These are phyloP conservation scores for Channa argus DNA, from an alignment of 2,113 vertebrate genomes.

Conservation along the genomic window DNA sequence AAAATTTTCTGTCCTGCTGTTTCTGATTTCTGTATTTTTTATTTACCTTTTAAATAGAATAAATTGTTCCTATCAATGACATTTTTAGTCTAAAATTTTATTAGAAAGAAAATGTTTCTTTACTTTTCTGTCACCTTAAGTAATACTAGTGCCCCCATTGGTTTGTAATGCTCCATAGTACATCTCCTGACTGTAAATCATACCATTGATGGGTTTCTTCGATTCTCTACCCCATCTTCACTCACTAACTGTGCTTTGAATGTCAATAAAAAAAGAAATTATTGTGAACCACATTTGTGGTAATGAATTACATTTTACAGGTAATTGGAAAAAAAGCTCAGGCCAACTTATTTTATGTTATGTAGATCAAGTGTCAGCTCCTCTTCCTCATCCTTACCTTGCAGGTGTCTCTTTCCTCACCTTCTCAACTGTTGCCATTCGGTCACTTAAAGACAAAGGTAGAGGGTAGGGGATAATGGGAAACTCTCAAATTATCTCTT, in stretches of 20 bases:
- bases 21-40: background rate
- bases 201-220: background rate
- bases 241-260: conserved; percentile 29
- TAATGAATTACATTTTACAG: conserved; percentile 20
- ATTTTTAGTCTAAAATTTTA: background rate
- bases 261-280: conserved; percentile 9
- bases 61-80: background rate
- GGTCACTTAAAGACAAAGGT: conserved; percentile 61
- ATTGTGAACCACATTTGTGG: background rate
- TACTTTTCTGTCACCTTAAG: background rate
- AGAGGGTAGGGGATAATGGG: conserved; percentile 53
- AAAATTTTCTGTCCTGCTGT: background rate
- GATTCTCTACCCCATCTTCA: background rate
- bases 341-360: conserved; percentile 26
- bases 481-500: conserved; percentile 53
- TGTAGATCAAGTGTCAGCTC: conserved; percentile 28
- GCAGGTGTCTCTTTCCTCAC: conserved; percentile 73
- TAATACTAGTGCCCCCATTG: conserved; percentile 4
- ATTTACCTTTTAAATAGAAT: background rate
- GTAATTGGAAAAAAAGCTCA: conserved; percentile 17
- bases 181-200: conserved; percentile 17
- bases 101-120: background rate
- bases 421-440: conserved; percentile 75
- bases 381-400: conserved; percentile 48
- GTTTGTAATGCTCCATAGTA: conserved; percentile 8